These are phyloP conservation scores for Mactromeris polynyma DNA, from an alignment of 2,888 invertebrate species.

Conservation along the genomic window DNA sequence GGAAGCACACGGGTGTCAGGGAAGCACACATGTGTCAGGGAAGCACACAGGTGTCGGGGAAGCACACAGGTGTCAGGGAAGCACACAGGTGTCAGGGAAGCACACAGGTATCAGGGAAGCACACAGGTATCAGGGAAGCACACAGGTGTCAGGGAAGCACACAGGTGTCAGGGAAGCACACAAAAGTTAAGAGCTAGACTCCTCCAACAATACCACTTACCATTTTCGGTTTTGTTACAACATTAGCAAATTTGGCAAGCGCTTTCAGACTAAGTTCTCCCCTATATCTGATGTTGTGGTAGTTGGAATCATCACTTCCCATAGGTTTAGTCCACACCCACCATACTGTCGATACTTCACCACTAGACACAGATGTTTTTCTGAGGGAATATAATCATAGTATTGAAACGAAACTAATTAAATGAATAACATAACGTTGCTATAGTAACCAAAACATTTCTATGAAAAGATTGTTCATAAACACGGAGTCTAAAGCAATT, in stretches of 20 bases:
- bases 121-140: no score
- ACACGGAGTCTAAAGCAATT: not conserved
- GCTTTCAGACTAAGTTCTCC: constrained; percentile 73
- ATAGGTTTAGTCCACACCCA: constrained; percentile 74
- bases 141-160: no score
- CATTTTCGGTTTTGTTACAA: constrained; percentile 68
- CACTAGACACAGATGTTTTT: not conserved
- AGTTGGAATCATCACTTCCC: constrained; percentile 46
- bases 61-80: no score
- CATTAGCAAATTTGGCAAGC: constrained; percentile 74
- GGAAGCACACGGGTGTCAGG: no score
- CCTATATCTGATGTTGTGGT: constrained; percentile 70
- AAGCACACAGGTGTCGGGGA: no score
- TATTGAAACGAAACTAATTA: no score
- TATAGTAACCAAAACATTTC: not conserved
- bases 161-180: no score
- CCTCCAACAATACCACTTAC: constrained; percentile 48
- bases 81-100: no score
- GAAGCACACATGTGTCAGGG: no score
- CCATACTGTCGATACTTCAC: constrained; percentile 73
- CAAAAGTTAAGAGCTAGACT: not conserved
- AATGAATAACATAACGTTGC: not conserved
- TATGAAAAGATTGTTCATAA: not conserved
- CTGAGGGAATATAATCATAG: no score
- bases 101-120: no score